These are phyloP conservation scores for Hiodon alosoides DNA, from an alignment of 2,113 vertebrate genomes.

Conservation along the genomic window DNA sequence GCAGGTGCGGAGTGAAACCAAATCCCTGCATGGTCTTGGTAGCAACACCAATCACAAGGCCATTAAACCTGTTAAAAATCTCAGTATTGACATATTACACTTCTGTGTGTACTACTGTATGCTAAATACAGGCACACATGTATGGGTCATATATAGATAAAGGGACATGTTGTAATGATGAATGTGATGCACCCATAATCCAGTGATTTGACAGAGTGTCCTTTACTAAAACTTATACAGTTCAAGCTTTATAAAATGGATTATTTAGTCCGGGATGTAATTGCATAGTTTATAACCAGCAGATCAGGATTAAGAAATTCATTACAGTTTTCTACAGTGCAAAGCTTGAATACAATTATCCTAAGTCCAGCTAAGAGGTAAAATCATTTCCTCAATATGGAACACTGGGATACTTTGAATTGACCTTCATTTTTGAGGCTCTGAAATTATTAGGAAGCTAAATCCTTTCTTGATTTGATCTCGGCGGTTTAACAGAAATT, in stretches of 20 bases:
- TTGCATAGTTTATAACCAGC: constrained; percentile 68
- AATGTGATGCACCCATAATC: constrained; percentile 42
- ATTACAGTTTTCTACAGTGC: constrained; percentile 62
- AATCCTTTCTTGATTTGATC: constrained; percentile 57
- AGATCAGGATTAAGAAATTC: constrained; percentile 71
- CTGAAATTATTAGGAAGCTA: constrained; percentile 45
- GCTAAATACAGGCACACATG: too few relatives aligned
- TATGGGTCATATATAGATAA: neutral
- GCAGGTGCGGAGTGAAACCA: too few relatives aligned
- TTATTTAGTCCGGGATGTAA: constrained; percentile 66
- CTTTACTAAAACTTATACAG: constrained; percentile 48
- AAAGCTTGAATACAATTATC: constrained; percentile 68
- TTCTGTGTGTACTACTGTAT: too few relatives aligned
- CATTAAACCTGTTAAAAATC: neutral
- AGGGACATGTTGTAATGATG: constrained; percentile 18
- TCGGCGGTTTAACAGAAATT: constrained; percentile 37
- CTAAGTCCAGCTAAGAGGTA: constrained; percentile 61
- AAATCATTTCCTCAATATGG: constrained; percentile 65
- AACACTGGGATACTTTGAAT: constrained; percentile 39
- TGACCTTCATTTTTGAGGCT: constrained; percentile 37
- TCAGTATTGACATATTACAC: too few relatives aligned
- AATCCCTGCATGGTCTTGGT: too few relatives aligned
- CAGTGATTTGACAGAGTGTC: constrained; percentile 35
- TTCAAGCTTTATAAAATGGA: constrained; percentile 55
- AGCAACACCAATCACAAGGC: neutral